phyloP scores from a whole-genome alignment of 2,888 invertebrate genomes.

The Dendrolimus houi region DNA sequence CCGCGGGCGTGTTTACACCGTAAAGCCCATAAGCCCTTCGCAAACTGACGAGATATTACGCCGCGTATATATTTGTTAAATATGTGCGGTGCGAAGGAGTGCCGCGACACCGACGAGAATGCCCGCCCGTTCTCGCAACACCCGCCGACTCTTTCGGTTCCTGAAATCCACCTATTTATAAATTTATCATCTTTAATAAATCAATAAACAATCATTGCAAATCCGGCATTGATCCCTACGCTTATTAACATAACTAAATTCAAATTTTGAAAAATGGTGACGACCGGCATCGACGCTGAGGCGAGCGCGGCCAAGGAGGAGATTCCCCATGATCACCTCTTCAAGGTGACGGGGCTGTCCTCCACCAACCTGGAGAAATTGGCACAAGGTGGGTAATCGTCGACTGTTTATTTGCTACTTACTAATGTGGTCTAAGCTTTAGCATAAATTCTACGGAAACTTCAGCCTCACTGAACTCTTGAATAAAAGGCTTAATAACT shows the following conservation, averaged over 20 bases:
- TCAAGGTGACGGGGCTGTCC: slow-evolving; percentile 58
- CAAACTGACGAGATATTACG: slow-evolving; percentile 34
- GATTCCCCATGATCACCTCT: slow-evolving; percentile 59
- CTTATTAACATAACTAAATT: too few relatives aligned
- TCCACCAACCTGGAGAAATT: slow-evolving; percentile 57
- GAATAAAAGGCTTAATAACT: too few relatives aligned
- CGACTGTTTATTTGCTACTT: too few relatives aligned
- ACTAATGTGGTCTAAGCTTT: too few relatives aligned
- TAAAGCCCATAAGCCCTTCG: slow-evolving; percentile 13
- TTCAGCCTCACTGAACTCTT: too few relatives aligned
- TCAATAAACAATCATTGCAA: neutral
- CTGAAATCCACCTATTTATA: neutral
- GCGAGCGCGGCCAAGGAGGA: slow-evolving; percentile 31
- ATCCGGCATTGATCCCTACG: too few relatives aligned
- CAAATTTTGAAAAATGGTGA: slow-evolving; percentile 25
- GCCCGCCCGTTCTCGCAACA: slow-evolving; percentile 7
- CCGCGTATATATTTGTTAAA: neutral
- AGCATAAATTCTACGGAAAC: too few relatives aligned
- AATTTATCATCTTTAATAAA: neutral
- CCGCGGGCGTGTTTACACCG: slow-evolving; percentile 30
- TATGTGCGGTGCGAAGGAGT: neutral
- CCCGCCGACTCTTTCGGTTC: neutral
- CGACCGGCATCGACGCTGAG: slow-evolving; percentile 34
- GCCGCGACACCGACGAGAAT: slow-evolving; percentile 10
- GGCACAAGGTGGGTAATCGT: slow-evolving; percentile 42